Base-by-base conservation (phyloP, 2,888 invertebrate genomes). In the Stenurella melanura region DNA sequence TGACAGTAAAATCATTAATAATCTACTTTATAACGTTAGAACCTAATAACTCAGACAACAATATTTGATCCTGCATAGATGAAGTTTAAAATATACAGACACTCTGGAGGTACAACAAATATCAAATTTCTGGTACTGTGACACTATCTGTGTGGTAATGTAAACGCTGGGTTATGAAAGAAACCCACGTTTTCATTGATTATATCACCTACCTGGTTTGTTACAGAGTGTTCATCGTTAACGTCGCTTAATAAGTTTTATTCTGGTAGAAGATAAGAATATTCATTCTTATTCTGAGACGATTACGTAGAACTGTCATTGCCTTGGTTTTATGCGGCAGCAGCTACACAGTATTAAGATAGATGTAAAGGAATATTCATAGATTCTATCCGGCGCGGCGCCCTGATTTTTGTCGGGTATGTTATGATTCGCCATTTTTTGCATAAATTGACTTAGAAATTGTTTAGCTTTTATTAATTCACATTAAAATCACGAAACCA, bases 131-230 rank as follows among this genome's bases (percentile, higher is more conserved):
- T 18, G 34, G 26, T 11, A 69, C 26, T 68, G n/a, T 57, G 30
- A 34, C 57, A 26, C 56, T 57, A 38, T 15, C 26, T 58, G 58
- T 54, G 38, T 58, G 69, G 69, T 69, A 58, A 69, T 58, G 38
- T 34, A 58, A 69, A 69, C 58, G 69, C 18, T 69, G 4, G 69
- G 18, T 69, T 69, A 69, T 58, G 58, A 69, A 18, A 56, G 69
- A 58, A 69, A 69, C 69, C 69, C 69, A 58, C 21, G 50, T 34
- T 34, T 17, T 63, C 30, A 63, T 15, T 61, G 60, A 30, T 10
- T 30, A 42, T 63, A 34, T 34, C 34, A 3, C 11, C 30, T 63
- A 9, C 34, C 60, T n/a, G 12, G 7, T 60, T 9, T 60, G 21
- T 11, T 60, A 30, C 60, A 60, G 6, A 30, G 60, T 15, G 21